Evolutionary conservation across 2,888 invertebrate species (phyloP).

Genomic region (Bimastos eiseni): DNA sequence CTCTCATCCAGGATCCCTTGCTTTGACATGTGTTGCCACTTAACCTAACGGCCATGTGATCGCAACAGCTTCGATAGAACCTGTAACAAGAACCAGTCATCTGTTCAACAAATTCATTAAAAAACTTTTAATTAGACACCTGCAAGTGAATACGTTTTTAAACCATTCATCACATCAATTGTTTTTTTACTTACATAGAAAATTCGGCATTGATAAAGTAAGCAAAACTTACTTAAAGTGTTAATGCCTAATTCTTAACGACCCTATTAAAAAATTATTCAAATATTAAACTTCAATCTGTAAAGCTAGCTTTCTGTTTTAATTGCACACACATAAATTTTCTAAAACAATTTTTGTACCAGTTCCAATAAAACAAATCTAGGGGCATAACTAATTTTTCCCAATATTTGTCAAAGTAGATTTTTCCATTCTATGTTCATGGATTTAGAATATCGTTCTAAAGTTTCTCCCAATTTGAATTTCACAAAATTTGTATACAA

Average conservation of each 20-base stretch:
- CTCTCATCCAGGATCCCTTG: background rate
- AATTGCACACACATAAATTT: background rate
- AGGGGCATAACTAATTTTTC: background rate
- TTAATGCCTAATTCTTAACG: background rate
- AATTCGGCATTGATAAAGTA: background rate
- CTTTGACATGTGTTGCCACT: background rate
- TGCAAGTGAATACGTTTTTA: background rate
- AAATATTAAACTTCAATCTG: background rate
- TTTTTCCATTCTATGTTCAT: background rate
- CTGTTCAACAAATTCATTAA: background rate
- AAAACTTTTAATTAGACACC: background rate
- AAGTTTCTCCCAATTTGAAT: background rate
- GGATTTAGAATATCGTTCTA: background rate
- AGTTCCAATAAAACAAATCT: too few species aligned
- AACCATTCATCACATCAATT: background rate
- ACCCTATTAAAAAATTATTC: background rate
- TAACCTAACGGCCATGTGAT: conserved; percentile 24
- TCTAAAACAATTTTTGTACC: background rate
- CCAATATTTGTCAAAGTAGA: background rate
- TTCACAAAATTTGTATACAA: background rate
- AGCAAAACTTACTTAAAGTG: background rate
- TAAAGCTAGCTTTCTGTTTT: too few species aligned
- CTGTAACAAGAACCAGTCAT: background rate
- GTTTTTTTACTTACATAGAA: background rate
- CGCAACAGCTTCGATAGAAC: conserved; percentile 15